These are phyloP conservation scores for Geodia barretti DNA, from an alignment of 37 sponge, comb jelly and placozoan genomes.

Conservation along the genomic window DNA sequence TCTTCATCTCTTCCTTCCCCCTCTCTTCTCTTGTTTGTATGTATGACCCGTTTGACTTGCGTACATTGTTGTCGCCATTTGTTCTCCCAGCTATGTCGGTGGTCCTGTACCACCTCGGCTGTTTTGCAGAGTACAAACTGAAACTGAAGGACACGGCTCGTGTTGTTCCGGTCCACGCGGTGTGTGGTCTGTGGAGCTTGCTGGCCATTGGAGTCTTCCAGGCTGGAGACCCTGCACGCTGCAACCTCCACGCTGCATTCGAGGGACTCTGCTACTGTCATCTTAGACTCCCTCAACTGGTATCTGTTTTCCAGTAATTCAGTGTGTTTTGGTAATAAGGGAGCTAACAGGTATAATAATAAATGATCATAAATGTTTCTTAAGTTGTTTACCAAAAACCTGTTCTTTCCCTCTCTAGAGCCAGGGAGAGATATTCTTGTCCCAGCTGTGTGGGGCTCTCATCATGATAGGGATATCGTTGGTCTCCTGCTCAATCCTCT, in stretches of 20 bases:
- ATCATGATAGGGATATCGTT: slow-evolving; percentile 58
- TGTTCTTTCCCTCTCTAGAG: slow-evolving; percentile 14
- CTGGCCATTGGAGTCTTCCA: slow-evolving; percentile 60
- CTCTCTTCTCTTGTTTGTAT: not conserved
- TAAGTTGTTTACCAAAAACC: not conserved
- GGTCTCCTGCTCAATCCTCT: slow-evolving; percentile 46
- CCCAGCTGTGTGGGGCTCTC: slow-evolving; percentile 61
- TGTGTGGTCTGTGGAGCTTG: slow-evolving; percentile 88
- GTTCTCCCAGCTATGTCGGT: slow-evolving; percentile 60
- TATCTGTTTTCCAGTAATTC: slow-evolving; percentile 13
- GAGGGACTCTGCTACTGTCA: slow-evolving; percentile 82
- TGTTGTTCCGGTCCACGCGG: slow-evolving; percentile 87
- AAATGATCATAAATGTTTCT: not conserved
- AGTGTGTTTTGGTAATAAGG: not conserved
- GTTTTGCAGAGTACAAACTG: slow-evolving; percentile 79
- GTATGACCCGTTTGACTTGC: not conserved
- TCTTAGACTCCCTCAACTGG: slow-evolving; percentile 68
- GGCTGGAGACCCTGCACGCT: slow-evolving; percentile 4
- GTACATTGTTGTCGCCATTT: no score
- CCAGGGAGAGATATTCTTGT: slow-evolving; percentile 52
- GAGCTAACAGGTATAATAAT: not conserved
- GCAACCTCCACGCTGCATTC: slow-evolving; percentile 80
- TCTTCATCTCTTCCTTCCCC: not conserved
- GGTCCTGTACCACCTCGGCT: slow-evolving; percentile 85
- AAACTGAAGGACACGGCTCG: slow-evolving; percentile 84